Evolutionary conservation across 2,113 vertebrate species (phyloP).

Genomic region (Dryoscopus gambensis): DNA sequence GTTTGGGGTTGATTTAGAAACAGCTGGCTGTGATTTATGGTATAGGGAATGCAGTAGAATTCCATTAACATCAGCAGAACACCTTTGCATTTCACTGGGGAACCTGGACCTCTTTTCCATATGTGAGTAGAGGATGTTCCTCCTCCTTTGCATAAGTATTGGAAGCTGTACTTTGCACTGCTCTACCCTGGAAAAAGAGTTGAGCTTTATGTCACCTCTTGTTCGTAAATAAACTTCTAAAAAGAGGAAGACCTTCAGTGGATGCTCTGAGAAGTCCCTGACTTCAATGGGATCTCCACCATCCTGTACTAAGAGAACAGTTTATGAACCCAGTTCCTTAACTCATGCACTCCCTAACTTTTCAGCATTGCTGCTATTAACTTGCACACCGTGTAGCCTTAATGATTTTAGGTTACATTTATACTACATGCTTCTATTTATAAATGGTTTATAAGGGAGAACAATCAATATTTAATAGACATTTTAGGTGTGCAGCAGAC

Average conservation of each 20-base stretch:
- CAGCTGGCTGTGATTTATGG: not conserved
- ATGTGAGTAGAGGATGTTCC: not conserved
- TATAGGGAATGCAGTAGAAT: not conserved
- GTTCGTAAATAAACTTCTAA: not conserved
- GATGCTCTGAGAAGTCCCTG: not conserved
- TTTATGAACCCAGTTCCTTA: not conserved
- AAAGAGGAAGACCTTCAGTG: not conserved
- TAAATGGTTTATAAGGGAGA: constrained; percentile 16
- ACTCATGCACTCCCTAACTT: not conserved
- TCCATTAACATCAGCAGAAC: not conserved
- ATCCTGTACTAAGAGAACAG: not conserved
- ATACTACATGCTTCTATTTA: constrained; percentile 2
- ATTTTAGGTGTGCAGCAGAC: constrained; percentile 3
- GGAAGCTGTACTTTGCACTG: not conserved
- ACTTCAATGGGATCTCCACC: not conserved
- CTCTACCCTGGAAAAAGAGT: not conserved
- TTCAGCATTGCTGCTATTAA: not conserved
- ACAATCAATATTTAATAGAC: constrained; percentile 32
- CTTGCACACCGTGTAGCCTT: not conserved
- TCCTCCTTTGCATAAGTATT: not conserved
- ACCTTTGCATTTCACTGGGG: not conserved
- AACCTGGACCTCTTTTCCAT: not conserved
- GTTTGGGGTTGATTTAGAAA: not conserved
- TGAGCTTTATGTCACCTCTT: not conserved
- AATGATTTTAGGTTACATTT: constrained; percentile 30